phyloP scores from a whole-genome alignment of 1,140 invertebrate species.

The Belonocnema kinseyi region DNA sequence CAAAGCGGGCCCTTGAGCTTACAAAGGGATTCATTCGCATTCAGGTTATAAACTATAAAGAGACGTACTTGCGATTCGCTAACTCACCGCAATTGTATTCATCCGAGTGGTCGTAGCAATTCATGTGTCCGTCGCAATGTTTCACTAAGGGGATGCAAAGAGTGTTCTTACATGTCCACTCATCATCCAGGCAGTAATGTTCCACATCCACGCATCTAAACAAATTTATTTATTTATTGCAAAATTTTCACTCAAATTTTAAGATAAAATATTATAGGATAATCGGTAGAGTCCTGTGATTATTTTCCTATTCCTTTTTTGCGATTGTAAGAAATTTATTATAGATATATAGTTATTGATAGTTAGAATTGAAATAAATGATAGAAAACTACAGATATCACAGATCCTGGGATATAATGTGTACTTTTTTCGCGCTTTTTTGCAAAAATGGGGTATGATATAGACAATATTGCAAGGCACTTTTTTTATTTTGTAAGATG shows the following conservation, averaged over 20 bases:
- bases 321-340: no score
- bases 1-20: not conserved
- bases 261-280: no score
- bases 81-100: slow-evolving; percentile 85
- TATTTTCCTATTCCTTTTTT: no score
- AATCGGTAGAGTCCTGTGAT: no score
- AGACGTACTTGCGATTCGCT: slow-evolving; percentile 36
- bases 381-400: no score
- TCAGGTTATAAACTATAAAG: slow-evolving; percentile 53
- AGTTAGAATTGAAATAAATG: no score
- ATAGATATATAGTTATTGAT: no score
- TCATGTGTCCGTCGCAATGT: slow-evolving; percentile 85
- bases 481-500: no score
- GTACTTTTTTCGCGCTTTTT: no score
- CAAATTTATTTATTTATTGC: not conserved
- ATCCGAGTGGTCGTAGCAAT: slow-evolving; percentile 88
- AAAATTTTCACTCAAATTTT: not conserved
- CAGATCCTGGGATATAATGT: no score
- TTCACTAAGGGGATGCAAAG: slow-evolving; percentile 82
- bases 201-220: slow-evolving; percentile 70
- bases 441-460: no score
- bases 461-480: no score
- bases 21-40: not conserved
- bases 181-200: slow-evolving; percentile 72
- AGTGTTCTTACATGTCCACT: slow-evolving; percentile 84